These are phyloP conservation scores for Peromyscus melanophrys DNA, from an alignment of 2,797 vertebrate genomes.

Conservation along the genomic window DNA sequence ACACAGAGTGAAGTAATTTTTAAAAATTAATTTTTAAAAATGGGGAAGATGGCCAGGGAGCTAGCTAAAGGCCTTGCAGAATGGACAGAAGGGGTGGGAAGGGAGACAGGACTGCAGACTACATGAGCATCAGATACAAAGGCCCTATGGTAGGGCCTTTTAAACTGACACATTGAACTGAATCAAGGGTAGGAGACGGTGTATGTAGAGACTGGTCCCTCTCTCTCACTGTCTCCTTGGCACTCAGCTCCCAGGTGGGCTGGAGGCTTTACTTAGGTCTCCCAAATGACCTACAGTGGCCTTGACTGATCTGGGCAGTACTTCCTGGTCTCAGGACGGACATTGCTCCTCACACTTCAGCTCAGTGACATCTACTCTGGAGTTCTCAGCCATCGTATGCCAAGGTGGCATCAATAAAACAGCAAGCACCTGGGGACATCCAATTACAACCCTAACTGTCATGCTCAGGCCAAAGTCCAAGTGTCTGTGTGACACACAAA, in stretches of 20 bases:
- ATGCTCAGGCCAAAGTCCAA: background rate
- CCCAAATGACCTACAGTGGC: background rate
- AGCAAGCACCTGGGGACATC: background rate
- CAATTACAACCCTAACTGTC: background rate
- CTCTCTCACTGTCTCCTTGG: background rate
- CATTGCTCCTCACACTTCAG: background rate
- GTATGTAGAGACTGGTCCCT: background rate
- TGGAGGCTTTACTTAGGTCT: background rate
- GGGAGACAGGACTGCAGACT: accelerated
- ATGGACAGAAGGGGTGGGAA: background rate
- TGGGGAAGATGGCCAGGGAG: background rate
- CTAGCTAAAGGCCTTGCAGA: background rate
- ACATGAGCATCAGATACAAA: background rate
- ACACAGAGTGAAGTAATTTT: background rate
- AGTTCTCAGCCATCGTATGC: background rate
- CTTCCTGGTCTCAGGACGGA: background rate
- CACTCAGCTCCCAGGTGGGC: background rate
- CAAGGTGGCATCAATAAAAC: background rate
- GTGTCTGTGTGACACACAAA: background rate
- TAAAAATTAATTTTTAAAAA: background rate
- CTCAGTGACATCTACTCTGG: background rate
- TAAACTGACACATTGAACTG: background rate
- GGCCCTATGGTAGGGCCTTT: background rate
- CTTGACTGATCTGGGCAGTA: background rate
- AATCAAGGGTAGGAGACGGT: background rate